These are phyloP conservation scores for Melierax canorus DNA, from an alignment of 2,113 vertebrate species.

Conservation along the genomic window DNA sequence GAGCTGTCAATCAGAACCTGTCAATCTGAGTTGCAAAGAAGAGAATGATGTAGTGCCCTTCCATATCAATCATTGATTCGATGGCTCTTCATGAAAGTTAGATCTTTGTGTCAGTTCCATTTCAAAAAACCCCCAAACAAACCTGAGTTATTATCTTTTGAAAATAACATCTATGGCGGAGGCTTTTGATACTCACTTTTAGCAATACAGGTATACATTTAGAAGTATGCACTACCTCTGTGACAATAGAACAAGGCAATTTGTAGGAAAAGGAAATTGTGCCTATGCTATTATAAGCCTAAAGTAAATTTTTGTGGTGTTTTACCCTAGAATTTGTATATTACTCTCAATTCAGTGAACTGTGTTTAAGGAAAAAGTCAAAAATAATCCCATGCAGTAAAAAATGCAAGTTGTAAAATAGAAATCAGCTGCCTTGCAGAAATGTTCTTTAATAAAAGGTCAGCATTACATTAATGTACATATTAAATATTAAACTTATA, in stretches of 20 bases:
- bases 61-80: background rate
- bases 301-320: background rate
- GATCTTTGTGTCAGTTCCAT: background rate
- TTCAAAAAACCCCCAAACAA: background rate
- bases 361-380: background rate
- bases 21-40: background rate
- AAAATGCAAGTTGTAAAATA: background rate
- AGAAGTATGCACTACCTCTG: background rate
- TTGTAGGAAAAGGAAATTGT: background rate
- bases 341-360: background rate
- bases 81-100: background rate
- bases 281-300: background rate
- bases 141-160: background rate
- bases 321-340: background rate
- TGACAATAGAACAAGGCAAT: background rate
- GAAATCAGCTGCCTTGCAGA: background rate
- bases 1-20: conserved; percentile 16
- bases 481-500: background rate
- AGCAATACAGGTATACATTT: background rate
- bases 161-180: background rate
- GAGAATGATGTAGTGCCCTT: background rate
- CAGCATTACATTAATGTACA: background rate
- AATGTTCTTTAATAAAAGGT: conserved; percentile 3
- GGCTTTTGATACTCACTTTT: background rate
- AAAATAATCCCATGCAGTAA: background rate